Percentiles rank a stretch among this genome's conserved stretches.
Evolutionary conservation across 2,113 vertebrate genomes (phyloP).

Genomic region (Parotia lawesii): DNA sequence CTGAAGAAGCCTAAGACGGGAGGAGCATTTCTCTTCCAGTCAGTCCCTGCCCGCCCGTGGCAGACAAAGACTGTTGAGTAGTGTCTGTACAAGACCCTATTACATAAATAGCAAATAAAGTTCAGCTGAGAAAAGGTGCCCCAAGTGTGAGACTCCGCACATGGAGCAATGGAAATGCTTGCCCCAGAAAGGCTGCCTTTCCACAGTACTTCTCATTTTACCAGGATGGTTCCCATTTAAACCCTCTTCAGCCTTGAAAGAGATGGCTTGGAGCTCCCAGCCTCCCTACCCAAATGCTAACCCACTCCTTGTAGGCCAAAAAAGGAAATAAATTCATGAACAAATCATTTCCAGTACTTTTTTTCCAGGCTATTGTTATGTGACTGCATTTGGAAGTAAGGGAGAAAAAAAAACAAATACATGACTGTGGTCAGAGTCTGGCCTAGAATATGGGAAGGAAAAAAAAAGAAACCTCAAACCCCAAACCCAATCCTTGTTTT

Average conservation of each 20-base stretch:
- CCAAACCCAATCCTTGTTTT: not conserved
- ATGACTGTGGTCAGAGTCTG: constrained; percentile 37
- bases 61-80: not conserved
- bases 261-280: not conserved
- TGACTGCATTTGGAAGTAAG: constrained; percentile 42
- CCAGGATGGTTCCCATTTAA: not conserved
- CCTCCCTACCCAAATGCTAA: not conserved
- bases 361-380: constrained; percentile 52
- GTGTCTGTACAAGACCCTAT: not conserved
- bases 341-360: constrained; percentile 8
- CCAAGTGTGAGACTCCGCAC: not conserved
- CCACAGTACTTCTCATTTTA: not conserved
- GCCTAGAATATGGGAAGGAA: not conserved
- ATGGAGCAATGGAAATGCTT: not conserved
- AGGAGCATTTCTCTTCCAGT: not conserved
- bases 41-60: not conserved
- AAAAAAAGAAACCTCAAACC: not conserved
- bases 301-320: constrained; percentile 4
- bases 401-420: constrained; percentile 31
- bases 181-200: not conserved
- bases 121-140: not conserved
- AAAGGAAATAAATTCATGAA: constrained; percentile 49
- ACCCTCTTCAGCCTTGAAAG: not conserved
- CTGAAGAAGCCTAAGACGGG: not conserved
- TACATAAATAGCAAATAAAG: not conserved